phyloP scores from a whole-genome alignment of 2,113 vertebrate species.

The Sinocyclocheilus grahami region DNA sequence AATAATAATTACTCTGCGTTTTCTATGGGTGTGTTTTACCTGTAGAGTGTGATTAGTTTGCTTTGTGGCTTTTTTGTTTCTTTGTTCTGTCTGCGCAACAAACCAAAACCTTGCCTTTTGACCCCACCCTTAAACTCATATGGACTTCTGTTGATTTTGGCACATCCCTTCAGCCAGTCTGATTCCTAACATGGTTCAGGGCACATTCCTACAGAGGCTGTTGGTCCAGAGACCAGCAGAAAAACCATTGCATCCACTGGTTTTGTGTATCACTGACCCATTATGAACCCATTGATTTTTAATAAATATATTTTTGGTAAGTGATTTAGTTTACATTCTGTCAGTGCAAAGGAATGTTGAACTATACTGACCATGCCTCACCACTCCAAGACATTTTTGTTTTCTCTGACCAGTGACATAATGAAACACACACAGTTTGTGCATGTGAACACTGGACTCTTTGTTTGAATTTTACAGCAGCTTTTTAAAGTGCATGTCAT shows the following conservation, averaged over 20 bases:
- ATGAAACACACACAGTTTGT: constrained; percentile 12
- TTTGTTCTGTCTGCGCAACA: background rate
- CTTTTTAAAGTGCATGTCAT: background rate
- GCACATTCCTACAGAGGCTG: constrained; percentile 16
- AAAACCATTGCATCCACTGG: background rate
- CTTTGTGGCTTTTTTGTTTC: background rate
- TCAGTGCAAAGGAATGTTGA: constrained; percentile 15
- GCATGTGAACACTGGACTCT: constrained; percentile 18
- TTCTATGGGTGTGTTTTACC: background rate
- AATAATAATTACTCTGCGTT: background rate
- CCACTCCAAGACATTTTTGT: constrained; percentile 7
- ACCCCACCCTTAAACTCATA: background rate
- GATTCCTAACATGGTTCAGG: constrained; percentile 6
- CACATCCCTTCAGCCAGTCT: background rate
- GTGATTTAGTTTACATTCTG: background rate
- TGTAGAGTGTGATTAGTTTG: background rate
- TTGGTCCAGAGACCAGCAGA: background rate
- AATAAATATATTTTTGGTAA: background rate
- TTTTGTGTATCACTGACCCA: background rate
- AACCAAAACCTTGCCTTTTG: background rate
- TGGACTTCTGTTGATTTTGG: constrained; percentile 27
- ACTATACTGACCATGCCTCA: background rate
- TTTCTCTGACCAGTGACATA: background rate
- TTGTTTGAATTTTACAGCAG: constrained; percentile 2
- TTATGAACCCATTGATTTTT: background rate